These are phyloP conservation scores for Hyla sarda DNA, from an alignment of 2,113 vertebrate species.

Conservation along the genomic window DNA sequence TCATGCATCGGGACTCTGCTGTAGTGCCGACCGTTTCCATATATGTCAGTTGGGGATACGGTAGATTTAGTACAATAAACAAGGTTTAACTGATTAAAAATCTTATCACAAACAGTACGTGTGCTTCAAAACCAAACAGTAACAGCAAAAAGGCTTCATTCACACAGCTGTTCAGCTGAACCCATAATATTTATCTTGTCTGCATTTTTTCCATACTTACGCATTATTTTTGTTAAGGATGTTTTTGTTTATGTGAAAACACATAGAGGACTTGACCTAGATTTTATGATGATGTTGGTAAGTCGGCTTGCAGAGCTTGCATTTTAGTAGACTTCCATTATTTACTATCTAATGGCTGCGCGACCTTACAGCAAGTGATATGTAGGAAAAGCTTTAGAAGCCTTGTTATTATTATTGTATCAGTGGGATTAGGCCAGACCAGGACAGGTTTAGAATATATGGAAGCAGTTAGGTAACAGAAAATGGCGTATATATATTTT, in stretches of 20 bases:
- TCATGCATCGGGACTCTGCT: no score
- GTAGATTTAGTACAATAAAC: not conserved
- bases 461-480: not conserved
- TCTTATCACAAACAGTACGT: not conserved
- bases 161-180: not conserved
- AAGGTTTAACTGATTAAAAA: not conserved
- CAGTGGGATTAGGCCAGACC: not conserved
- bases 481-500: not conserved
- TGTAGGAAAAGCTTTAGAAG: not conserved
- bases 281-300: conserved; percentile 19
- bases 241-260: conserved; percentile 4
- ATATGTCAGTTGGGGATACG: no score
- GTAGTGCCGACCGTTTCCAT: no score
- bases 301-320: not conserved
- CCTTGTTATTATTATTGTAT: not conserved
- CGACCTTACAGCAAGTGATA: conserved; percentile 25
- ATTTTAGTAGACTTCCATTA: conserved; percentile 8
- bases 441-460: not conserved
- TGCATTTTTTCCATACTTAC: not conserved
- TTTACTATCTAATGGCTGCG: not conserved
- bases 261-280: conserved; percentile 18
- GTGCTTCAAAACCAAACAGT: no score
- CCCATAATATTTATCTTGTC: not conserved
- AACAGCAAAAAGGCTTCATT: not conserved
- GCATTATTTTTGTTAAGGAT: not conserved